A percentile compares a stretch with the other conserved stretches of the same genome.
Conservation (phyloP, 1,140 invertebrate species). For the Meloidogyne chitwoodi region DNA sequence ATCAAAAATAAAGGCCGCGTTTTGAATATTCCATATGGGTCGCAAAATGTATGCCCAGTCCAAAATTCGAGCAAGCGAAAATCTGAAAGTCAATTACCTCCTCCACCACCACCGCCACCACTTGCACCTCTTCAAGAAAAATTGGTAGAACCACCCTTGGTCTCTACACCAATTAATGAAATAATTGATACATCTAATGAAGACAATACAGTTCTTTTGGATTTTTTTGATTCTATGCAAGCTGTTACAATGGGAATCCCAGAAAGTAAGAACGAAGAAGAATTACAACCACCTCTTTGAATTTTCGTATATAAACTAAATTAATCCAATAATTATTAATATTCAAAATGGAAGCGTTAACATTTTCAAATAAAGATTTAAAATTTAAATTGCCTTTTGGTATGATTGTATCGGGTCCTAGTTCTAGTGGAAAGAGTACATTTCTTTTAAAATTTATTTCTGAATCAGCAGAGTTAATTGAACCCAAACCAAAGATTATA, state of each 20-base stretch:
- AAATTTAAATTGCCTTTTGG: constrained; percentile 15
- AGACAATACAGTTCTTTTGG: background rate
- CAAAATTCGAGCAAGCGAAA: too few species aligned
- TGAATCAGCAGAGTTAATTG: background rate
- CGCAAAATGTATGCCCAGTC: background rate
- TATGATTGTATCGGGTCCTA: constrained; percentile 14
- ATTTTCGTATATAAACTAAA: background rate
- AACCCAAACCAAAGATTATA: background rate
- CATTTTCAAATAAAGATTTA: constrained; percentile 1
- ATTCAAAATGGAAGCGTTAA: background rate
- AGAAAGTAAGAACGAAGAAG: background rate
- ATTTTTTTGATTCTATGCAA: background rate
- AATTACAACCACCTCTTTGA: background rate
- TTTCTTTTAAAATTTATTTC: constrained; percentile 3
- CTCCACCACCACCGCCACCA: background rate
- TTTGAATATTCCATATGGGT: background rate
- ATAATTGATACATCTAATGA: too few species aligned
- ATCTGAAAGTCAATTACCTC: too few species aligned
- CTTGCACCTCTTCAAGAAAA: background rate
- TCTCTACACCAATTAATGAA: too few species aligned
- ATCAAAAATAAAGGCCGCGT: background rate
- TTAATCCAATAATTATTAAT: background rate
- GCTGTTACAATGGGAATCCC: background rate
- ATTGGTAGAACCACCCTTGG: background rate
- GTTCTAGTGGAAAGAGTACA: constrained; percentile 1